Base-by-base conservation (phyloP, 2,888 invertebrate genomes). In the Melikaiella ostensackeni region DNA sequence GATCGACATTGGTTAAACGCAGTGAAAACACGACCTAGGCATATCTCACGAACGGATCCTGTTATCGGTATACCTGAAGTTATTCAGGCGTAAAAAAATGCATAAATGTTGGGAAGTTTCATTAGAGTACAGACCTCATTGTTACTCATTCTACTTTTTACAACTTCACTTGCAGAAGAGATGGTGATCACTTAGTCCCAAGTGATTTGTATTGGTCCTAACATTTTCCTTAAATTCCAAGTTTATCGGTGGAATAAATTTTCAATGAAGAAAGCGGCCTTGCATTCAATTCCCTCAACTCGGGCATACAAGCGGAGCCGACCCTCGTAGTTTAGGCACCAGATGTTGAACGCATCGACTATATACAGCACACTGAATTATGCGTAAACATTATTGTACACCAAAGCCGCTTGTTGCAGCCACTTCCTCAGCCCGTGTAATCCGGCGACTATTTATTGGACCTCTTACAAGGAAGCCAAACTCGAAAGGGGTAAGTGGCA, bases 351-450 rank as follows among this genome's bases (percentile, higher is more conserved):
- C 30, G n/a, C 70, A 33, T 50, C 33, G 50, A 5, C 59, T 13
- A 16, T 21, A 42, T 13, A 16, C 16, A 59, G 16, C 6, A 27
- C 24, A 27, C 27, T 59, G 21, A 59, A 70, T 30, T 50, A 70
- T 70, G 50, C 70, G 70, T 70, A 70, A 70, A 70, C 70, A 70
- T 70, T 70, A 70, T 70, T 70, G 70, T 55, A 46, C 30, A 70
- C 9, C 16, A 11, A 19, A n/a, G 50, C 30, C n/a, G 70, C 70
- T 70, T 70, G 70, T 70, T 70, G 70, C 70, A 70, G 70, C 50
- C 11, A 70, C 70, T 70, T 55, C 46, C 70, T 70, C 50, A 70
- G 50, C 30, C n/a, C 2, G 30, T 70, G 55, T 70, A 70, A 70
- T 70, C 70, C 70, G 19, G 30, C 30, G 70, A 70, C 55, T 70